Evolutionary conservation across 2,797 vertebrate species (phyloP).

Genomic region (Sphenodon punctatus): DNA sequence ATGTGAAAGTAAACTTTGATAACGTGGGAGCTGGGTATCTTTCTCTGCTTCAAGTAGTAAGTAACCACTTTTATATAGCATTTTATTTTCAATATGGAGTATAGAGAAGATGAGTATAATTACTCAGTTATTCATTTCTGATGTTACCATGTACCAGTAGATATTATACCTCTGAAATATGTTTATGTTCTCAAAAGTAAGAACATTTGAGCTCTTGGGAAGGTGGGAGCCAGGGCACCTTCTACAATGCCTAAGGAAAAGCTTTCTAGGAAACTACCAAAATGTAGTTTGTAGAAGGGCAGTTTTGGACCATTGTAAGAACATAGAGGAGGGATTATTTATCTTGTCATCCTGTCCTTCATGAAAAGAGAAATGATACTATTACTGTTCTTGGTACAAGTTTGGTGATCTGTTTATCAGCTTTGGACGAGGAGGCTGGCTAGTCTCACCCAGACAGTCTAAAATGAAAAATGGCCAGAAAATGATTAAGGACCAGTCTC

Average conservation of each 20-base stretch:
- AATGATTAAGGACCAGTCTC: not conserved
- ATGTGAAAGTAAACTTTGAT: slow-evolving; percentile 93
- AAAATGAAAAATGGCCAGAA: not conserved
- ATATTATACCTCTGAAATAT: not conserved
- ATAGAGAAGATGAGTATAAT: not conserved
- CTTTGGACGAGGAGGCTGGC: not conserved
- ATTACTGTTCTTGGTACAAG: not conserved
- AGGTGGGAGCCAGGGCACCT: not conserved
- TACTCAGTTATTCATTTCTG: not conserved
- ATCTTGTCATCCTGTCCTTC: not conserved
- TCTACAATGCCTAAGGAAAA: not conserved
- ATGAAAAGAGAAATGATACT: not conserved
- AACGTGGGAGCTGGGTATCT: slow-evolving; percentile 94
- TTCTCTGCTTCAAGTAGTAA: slow-evolving; percentile 95
- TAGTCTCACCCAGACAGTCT: not conserved
- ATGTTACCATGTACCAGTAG: not conserved
- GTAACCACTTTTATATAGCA: slow-evolving; percentile 49
- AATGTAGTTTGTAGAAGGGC: not conserved
- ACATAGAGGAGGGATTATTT: not conserved
- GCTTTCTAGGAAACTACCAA: not conserved
- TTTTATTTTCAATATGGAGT: not conserved
- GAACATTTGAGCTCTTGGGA: not conserved
- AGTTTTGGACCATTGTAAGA: not conserved
- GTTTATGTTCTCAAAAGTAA: not conserved
- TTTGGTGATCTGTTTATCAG: not conserved